Percentiles rank a stretch among this genome's conserved stretches.
phyloP scores from a whole-genome alignment of 2,888 invertebrate species.

The Dorcus parallelipipedus region DNA sequence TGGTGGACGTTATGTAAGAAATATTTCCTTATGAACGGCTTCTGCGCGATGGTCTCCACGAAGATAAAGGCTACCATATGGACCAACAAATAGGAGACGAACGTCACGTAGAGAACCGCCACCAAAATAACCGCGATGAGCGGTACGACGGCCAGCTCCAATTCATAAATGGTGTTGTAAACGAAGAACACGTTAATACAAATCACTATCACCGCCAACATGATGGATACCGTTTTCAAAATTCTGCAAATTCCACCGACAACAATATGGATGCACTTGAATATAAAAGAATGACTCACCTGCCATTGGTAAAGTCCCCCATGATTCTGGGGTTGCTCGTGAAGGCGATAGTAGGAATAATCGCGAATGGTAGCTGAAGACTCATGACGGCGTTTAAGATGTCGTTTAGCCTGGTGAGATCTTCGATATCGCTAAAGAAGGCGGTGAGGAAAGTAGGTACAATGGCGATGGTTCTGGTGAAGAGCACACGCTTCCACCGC shows the following conservation, averaged over 20 bases:
- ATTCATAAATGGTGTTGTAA: slow-evolving; percentile 54
- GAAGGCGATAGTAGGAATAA: slow-evolving; percentile 80
- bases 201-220: slow-evolving; percentile 66
- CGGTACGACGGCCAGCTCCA: slow-evolving; percentile 43
- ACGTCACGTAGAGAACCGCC: slow-evolving; percentile 60
- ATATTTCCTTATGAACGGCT: slow-evolving; percentile 19
- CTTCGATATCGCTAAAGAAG: slow-evolving; percentile 61
- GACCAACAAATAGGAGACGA: slow-evolving; percentile 67
- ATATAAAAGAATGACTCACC: slow-evolving; percentile 53
- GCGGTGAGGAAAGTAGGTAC: slow-evolving; percentile 67
- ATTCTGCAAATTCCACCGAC: slow-evolving; percentile 51
- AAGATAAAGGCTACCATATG: slow-evolving; percentile 59
- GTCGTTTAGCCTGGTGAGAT: slow-evolving; percentile 77
- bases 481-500: slow-evolving; percentile 79
- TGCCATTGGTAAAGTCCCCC: slow-evolving; percentile 78
- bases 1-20: slow-evolving; percentile 15
- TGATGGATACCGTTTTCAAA: slow-evolving; percentile 62
- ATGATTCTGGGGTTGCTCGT: slow-evolving; percentile 74
- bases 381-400: slow-evolving; percentile 82
- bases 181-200: slow-evolving; percentile 78
- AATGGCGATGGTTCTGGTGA: slow-evolving; percentile 79
- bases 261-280: not conserved
- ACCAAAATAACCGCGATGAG: slow-evolving; percentile 53
- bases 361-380: slow-evolving; percentile 83
- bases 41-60: slow-evolving; percentile 12